These are phyloP conservation scores for Tor tambroides DNA, from an alignment of 2,113 vertebrate genomes.

Conservation along the genomic window DNA sequence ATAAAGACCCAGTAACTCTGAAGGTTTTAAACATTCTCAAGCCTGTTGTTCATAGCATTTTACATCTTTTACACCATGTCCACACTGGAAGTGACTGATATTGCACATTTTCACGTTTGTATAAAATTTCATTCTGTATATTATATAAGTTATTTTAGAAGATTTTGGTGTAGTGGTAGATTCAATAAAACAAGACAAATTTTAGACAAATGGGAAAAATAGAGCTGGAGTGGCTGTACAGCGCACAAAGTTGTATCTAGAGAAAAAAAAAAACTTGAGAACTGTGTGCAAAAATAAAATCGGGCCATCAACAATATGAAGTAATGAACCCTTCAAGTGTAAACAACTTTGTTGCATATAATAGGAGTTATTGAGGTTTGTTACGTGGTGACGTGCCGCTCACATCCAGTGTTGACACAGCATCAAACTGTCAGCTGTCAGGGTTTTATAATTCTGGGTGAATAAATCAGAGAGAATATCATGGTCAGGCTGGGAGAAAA, in stretches of 20 bases:
- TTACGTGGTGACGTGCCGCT: not conserved
- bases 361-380: not conserved
- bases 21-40: not conserved
- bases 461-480: slow-evolving; percentile 15
- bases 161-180: too few species aligned
- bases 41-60: not conserved
- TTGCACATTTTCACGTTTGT: not conserved
- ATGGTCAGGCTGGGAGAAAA: too few species aligned
- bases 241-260: not conserved
- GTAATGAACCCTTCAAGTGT: not conserved
- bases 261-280: not conserved
- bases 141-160: not conserved
- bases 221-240: not conserved
- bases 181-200: too few species aligned
- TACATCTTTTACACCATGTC: too few species aligned
- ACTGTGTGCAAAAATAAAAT: not conserved
- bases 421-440: slow-evolving; percentile 1
- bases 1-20: not conserved
- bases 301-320: not conserved
- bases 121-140: not conserved
- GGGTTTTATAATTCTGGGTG: not conserved
- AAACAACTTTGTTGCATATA: not conserved
- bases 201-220: not conserved
- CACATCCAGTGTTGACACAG: slow-evolving; percentile 1
- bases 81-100: not conserved